phyloP scores from a whole-genome alignment of 2,888 invertebrate genomes.

The Drosophila prolongata region DNA sequence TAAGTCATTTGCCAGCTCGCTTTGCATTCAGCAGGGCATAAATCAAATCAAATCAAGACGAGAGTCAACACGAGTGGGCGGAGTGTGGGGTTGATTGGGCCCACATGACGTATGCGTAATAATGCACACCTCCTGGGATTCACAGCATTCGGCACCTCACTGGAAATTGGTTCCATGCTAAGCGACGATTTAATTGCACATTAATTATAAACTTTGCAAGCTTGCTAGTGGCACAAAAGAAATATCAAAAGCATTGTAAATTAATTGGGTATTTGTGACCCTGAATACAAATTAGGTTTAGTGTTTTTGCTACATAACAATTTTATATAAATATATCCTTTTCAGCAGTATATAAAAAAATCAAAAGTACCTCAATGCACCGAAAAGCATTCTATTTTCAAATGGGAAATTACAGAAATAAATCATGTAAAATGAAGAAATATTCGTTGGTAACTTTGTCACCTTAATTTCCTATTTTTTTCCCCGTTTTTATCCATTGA shows the following conservation, averaged over 20 bases:
- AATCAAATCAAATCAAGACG: conserved; percentile 49
- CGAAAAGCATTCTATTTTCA: neutral
- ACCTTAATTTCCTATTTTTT: neutral
- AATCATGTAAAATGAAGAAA: conserved; percentile 2
- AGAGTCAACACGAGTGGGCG: conserved; percentile 21
- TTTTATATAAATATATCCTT: no score
- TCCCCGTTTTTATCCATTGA: conserved; percentile 19
- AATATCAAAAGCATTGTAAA: neutral
- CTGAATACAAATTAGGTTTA: no score
- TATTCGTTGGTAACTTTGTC: neutral
- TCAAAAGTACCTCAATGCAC: no score
- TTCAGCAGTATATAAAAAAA: no score
- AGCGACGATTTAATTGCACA: conserved; percentile 24
- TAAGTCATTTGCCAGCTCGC: conserved; percentile 49
- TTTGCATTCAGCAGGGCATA: conserved; percentile 48
- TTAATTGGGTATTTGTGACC: neutral
- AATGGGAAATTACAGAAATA: conserved; percentile 5
- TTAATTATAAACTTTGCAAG: conserved; percentile 13
- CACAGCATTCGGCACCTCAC: conserved; percentile 1
- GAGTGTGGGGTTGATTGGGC: conserved; percentile 13
- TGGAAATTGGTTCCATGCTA: conserved; percentile 1
- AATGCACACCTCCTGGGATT: conserved; percentile 15
- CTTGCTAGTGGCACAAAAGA: neutral
- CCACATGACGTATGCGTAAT: conserved; percentile 28
- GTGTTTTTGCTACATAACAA: no score